Evolutionary conservation across 2,113 vertebrate genomes (phyloP), one percentile per base, ranked within the genome.

Genomic region (Electrona antarctica): DNA sequence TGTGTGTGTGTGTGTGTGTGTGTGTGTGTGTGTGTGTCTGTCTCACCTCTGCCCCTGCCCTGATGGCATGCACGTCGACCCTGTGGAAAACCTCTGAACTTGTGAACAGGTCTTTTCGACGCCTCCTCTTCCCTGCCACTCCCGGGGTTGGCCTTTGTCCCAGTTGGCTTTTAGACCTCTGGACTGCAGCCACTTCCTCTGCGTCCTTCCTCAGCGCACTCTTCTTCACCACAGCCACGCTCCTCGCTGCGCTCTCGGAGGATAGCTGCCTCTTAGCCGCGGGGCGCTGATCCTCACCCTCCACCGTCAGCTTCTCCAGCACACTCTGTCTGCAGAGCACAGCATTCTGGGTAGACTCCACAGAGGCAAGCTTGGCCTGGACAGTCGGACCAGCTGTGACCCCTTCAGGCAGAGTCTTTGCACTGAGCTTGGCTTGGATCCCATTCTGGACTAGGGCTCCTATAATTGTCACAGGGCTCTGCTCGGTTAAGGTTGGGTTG

Each of bases 181-280:
- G 63, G 9, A 13, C 46, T 60, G 4, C 2, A 6, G 11, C 33
- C 33, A 51, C 73, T 1, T 83, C 60, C 9, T 79, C 69, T 1
- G n/a, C 68, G 68, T 91, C 82, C 61, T 82, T 88, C 70, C 84
- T 89, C 76, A 90, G 84, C 0, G 86, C 76, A 7, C 85, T 85
- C 68, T 88, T 93, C 85, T 88, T 92, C 83, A 91, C 90, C 65
- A 80, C 88, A 0, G 88, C 85, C 74, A 90, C 81, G 62, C 87
- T 86, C 65, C 87, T 79, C 41, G 93, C 87, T 0, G 89, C 86
- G 0, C 93, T 93, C 83, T 94, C 93, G 0, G 88, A 89, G 0
- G 93, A 93, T 74, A 93, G 90, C 85, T 94, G 92, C 3, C 91
- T 88, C 83, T 94, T 93, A 0, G 92, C 78, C 4, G 77, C 80